Base-by-base conservation (phyloP, 2,888 invertebrate species). In the Cantharis nigra region DNA sequence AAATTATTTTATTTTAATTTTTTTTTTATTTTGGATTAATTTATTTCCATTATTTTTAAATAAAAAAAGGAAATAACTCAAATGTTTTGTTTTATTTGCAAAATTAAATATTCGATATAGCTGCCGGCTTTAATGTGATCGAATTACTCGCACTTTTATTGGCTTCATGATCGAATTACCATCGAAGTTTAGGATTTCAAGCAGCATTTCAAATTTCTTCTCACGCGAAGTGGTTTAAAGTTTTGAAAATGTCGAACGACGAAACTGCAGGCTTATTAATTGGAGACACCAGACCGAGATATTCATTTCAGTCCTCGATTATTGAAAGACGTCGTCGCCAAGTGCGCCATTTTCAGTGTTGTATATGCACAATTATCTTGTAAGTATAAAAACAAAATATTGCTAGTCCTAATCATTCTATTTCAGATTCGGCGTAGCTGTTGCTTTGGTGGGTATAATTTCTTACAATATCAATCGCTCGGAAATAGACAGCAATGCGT, bases 331-430 rank as follows among this genome's bases (percentile, higher is more conserved):
- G 91, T 83, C 90, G 90, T 85, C 89, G 89, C 78, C 86, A 90
- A 10, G 85, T 92, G 63, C 88, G 90, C 70, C 91, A 91, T 83
- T 92, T 94, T 84, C 94, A 95, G 83, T 95, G 94, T 85, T 94
- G 93, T 81, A 88, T 95, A 67, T 94, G 94, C 83, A 90, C 92
- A 4, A 89, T 91, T 10, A 87, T 95, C 75, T 87, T 95, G 95
- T 96, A 88, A 93, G 94, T 92, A 20, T 3, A 20, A 3, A 20
- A 20, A 20, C 3, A 20, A 3, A 3, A 20, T 3, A 3, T 20
- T 2, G 20, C 20, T 20, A 20, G 20, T 20, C 3, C 20, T 20
- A 20, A 3, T 20, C 2, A 20, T 20, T 20, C 20, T 3, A 20
- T 83, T 81, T 10, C 76, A 86, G 86, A 75, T 81, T 81, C 69